Evolutionary conservation across 2,797 vertebrate species (phyloP).

Genomic region (Emys orbicularis): DNA sequence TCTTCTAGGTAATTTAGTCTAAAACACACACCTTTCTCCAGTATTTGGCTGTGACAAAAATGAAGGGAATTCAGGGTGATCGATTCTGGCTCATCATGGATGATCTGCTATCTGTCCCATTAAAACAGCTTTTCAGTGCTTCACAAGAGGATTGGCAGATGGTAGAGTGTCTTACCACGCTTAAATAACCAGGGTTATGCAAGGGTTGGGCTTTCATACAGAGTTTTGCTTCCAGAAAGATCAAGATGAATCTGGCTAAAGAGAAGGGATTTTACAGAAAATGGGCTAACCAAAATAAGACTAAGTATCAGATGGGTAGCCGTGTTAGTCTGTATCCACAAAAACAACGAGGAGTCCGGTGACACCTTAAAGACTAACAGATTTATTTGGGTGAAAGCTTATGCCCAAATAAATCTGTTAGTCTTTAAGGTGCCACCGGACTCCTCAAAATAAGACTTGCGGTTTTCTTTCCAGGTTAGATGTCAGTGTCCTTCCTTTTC

Average conservation of each 20-base stretch:
- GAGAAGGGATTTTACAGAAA: neutral
- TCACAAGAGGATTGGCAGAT: neutral
- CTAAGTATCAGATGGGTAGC: no score
- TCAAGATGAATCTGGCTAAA: neutral
- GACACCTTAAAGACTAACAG: no score
- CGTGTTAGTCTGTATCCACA: no score
- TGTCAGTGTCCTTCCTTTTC: neutral
- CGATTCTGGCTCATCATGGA: neutral
- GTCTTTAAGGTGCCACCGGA: no score
- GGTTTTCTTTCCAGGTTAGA: neutral
- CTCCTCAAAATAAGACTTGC: no score
- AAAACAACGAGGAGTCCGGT: no score
- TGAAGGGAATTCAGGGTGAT: neutral
- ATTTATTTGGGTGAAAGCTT: no score
- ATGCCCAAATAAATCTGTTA: no score
- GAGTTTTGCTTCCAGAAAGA: neutral
- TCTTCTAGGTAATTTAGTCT: neutral
- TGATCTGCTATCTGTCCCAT: neutral
- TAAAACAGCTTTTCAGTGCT: neutral
- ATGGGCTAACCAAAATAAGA: neutral
- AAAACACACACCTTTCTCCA: neutral
- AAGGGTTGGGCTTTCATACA: neutral
- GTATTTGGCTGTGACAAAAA: neutral
- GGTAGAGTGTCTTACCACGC: neutral
- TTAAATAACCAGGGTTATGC: neutral